Base-by-base conservation (phyloP, 2,888 invertebrate genomes). In the Elegia similella region DNA sequence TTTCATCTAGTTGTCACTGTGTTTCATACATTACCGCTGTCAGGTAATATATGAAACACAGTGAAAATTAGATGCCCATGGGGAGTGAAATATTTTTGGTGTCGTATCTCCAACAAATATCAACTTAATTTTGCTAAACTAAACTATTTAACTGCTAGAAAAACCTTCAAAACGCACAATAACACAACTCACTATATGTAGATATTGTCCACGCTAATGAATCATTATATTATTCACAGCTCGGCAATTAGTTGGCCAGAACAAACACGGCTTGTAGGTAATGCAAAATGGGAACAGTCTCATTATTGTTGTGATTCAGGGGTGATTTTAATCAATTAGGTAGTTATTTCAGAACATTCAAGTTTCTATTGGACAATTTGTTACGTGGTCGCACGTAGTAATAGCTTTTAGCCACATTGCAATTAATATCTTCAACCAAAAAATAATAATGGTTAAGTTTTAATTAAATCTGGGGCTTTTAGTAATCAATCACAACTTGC, bases 181-280 rank as follows among this genome's bases (percentile, higher is more conserved):
- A n/a, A n/a, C n/a, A n/a, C n/a, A n/a, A n/a, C n/a, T n/a, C n/a
- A n/a, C n/a, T n/a, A n/a, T n/a, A n/a, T n/a, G n/a, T n/a, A 34
- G 38, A 43, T 55, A n/a, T 50, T 34, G 48, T 47, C 17, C 46
- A 54, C 42, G 56, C 48, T 57, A 56, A 52, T 59, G 56, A 42
- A 48, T 54, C 46, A 62, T 54, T 56, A 38, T 38, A 44, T 50
- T 55, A 59, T 23, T 52, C 23, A 52, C 42, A 32, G 34, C 54
- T 16, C 50, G 34, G 42, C 53, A 43, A 56, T 58, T 52, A 52
- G 42, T 52, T 58, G 47, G 47, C 52, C 34, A 38, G 54, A 59
- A 57, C 57, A 56, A 57, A 59, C 23, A 47, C 32, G 44, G 29
- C 55, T 13, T 57, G 32, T 55, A n/a, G n/a, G n/a, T n/a, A 23